Evolutionary conservation across 2,888 invertebrate species (phyloP), one percentile per base, ranked within the genome.

Genomic region (Pammene fasciana): DNA sequence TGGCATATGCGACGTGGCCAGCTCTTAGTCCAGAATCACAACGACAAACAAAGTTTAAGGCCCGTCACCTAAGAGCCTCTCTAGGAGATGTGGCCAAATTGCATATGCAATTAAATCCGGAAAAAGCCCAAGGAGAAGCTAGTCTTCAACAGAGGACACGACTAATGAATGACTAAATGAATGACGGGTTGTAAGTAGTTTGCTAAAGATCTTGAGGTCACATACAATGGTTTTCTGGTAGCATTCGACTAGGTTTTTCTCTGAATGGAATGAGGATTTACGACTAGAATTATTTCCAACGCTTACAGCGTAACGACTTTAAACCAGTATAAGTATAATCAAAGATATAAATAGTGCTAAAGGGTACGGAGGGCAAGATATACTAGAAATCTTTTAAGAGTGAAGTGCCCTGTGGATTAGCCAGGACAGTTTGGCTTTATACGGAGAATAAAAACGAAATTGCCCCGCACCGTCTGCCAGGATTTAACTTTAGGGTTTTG

Each of bases 381-480:
- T 26, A 50, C 11, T 26, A 26, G 52, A 10, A 52, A 7, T 5
- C 11, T 26, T 52, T 1, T 13, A 4, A 0, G 26, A 7, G 11
- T 11, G 18, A 50, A 0, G 26, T 26, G 13, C 9, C 43, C 9
- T 48, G 16, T n/a, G 14, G 26, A 5, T 18, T 26, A 11, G 7
- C 11, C 4, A 2, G 16, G 26, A 26, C 52, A 11, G 26, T 5
- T n/a, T 18, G 26, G 16, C 9, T 36, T 36, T 36, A 46, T 48
- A 36, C 13, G 8, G 13, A 13, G 45, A 36, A 36, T 50, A 61
- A 61, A 50, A 61, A n/a, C 38, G 16, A 16, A 38, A 61, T 61
- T 50, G 48, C 16, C 14, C 5, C 1, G 34, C 34, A 46, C 36
- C 38, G 16, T 18, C 26, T 46, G 59, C 14, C 43, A 9, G 5